Evolutionary conservation across 2,113 vertebrate genomes (phyloP).

Genomic region (cattle (Bos taurus)): ARS-UCD2.0 NC_037333.1:102921501-102922000

Average conservation of each 20-base stretch:
- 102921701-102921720: no score
- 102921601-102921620: background rate
- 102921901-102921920: background rate
- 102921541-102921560: background rate
- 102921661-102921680: background rate
- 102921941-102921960: background rate
- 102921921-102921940: background rate
- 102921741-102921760: no score
- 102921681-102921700: background rate
- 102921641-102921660: background rate
- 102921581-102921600: background rate
- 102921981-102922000: background rate
- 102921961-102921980: background rate
- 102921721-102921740: background rate
- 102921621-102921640: background rate
- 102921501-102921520: background rate
- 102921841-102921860: accelerated
- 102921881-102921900: background rate
- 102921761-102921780: accelerated
- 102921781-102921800: background rate
- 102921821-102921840: background rate
- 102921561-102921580: accelerated
- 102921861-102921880: background rate
- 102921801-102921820: no score
- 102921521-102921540: background rate